Percentiles rank a stretch among this genome's conserved stretches.
Evolutionary conservation across 2,797 vertebrate species (phyloP).

Genomic region (Gadopsis marmoratus): DNA sequence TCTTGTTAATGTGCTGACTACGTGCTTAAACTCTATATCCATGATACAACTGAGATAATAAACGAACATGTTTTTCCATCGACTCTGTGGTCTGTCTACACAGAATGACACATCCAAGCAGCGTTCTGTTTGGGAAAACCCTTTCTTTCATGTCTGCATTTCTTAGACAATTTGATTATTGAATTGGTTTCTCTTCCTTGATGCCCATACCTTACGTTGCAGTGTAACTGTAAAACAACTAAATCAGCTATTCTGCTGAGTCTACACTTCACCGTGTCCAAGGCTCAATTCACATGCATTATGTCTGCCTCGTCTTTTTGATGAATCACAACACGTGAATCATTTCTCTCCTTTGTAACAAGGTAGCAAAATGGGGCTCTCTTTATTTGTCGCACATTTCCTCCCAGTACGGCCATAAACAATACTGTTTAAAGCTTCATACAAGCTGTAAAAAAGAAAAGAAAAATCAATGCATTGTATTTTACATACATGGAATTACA

Average conservation of each 20-base stretch:
- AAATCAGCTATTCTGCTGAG: not conserved
- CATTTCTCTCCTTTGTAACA: constrained; percentile 25
- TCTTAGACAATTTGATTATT: constrained; percentile 11
- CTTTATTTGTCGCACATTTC: constrained; percentile 62
- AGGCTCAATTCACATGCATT: not conserved
- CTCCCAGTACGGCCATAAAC: constrained; percentile 14
- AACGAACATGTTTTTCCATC: constrained; percentile 9
- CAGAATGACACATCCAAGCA: not conserved
- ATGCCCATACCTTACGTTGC: not conserved
- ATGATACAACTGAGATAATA: not conserved
- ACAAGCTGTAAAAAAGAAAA: constrained; percentile 44
- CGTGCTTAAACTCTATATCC: not conserved
- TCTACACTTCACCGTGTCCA: not conserved
- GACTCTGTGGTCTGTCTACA: constrained; percentile 2
- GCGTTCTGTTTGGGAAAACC: not conserved
- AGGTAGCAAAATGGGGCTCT: constrained; percentile 56
- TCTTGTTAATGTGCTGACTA: not conserved
- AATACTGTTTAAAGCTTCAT: constrained; percentile 32
- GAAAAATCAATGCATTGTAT: constrained; percentile 33
- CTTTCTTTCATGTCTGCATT: constrained; percentile 11
- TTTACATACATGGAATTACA: constrained; percentile 68
- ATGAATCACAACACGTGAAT: constrained; percentile 38
- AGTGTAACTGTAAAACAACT: not conserved
- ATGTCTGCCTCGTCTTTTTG: not conserved
- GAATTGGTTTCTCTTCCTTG: constrained; percentile 24